These are phyloP conservation scores for Panurus biarmicus DNA, from an alignment of 2,113 vertebrate genomes.

Conservation along the genomic window DNA sequence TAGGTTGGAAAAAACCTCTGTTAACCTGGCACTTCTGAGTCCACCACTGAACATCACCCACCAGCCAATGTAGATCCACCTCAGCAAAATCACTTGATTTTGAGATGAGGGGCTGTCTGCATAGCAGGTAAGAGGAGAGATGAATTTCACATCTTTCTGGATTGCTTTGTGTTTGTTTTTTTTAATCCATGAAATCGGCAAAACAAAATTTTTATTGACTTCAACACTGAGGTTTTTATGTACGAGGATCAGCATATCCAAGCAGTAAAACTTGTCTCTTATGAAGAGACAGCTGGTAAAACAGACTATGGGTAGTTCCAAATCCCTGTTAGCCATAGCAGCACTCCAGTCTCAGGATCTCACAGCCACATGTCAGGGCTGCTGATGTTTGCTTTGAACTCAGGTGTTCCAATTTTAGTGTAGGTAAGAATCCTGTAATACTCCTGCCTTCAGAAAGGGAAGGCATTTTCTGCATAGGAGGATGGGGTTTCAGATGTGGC, in stretches of 20 bases:
- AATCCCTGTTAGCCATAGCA: not conserved
- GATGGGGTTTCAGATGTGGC: not conserved
- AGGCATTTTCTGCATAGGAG: not conserved
- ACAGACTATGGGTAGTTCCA: not conserved
- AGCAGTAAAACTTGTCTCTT: not conserved
- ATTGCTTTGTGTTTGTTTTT: not conserved
- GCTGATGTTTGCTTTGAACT: not conserved
- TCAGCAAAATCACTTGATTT: not conserved
- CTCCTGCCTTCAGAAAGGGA: not conserved
- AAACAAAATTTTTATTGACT: not conserved
- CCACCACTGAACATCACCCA: not conserved
- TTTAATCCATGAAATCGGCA: rapidly evolving
- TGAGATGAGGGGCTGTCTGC: not conserved
- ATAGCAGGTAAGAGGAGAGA: not conserved
- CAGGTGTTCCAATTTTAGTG: not conserved
- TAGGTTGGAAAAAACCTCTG: not conserved
- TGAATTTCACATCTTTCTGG: not conserved
- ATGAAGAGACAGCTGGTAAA: not conserved
- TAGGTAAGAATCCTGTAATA: not conserved
- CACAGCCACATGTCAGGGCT: not conserved
- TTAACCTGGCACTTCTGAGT: not conserved
- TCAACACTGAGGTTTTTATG: not conserved
- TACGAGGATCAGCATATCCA: not conserved
- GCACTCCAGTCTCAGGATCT: not conserved
- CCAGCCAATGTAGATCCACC: not conserved